Evolutionary conservation across 2,113 vertebrate species (phyloP).

Genomic region (Cyprinodon tularosa): DNA sequence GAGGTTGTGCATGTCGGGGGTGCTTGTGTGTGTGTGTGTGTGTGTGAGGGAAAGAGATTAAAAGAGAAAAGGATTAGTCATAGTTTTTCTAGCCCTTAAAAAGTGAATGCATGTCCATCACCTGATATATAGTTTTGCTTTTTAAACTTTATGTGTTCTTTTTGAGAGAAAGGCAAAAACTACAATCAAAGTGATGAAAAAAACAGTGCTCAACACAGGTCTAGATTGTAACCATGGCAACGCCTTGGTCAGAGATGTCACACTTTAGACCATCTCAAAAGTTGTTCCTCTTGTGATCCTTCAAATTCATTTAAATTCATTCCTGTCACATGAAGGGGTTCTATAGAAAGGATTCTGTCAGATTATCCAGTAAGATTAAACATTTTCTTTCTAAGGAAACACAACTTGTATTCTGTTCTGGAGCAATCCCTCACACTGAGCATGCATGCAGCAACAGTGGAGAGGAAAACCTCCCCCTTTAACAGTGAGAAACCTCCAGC

Average conservation of each 20-base stretch:
- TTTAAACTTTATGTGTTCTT: neutral
- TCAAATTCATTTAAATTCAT: neutral
- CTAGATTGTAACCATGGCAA: neutral
- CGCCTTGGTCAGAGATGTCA: neutral
- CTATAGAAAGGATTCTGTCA: too few relatives aligned
- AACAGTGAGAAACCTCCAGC: too few relatives aligned
- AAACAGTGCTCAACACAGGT: too few relatives aligned
- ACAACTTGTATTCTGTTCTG: too few relatives aligned
- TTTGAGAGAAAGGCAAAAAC: too few relatives aligned
- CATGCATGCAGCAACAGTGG: too few relatives aligned
- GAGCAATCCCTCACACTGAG: too few relatives aligned
- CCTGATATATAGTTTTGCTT: neutral
- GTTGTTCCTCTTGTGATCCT: neutral
- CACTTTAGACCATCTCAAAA: neutral
- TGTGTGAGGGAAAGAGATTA: neutral
- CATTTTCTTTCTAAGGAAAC: too few relatives aligned
- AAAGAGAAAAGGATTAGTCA: neutral
- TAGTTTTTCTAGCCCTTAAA: neutral
- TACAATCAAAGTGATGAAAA: too few relatives aligned
- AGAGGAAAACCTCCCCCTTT: too few relatives aligned
- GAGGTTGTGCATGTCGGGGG: neutral
- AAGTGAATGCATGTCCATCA: neutral
- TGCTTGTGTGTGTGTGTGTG: neutral
- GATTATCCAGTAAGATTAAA: too few relatives aligned
- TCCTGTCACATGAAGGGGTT: too few relatives aligned